Evolutionary conservation across 23 tunicate species (phyloP), one percentile per base, ranked within the genome.

Genomic region (Ascidia mentula): DNA sequence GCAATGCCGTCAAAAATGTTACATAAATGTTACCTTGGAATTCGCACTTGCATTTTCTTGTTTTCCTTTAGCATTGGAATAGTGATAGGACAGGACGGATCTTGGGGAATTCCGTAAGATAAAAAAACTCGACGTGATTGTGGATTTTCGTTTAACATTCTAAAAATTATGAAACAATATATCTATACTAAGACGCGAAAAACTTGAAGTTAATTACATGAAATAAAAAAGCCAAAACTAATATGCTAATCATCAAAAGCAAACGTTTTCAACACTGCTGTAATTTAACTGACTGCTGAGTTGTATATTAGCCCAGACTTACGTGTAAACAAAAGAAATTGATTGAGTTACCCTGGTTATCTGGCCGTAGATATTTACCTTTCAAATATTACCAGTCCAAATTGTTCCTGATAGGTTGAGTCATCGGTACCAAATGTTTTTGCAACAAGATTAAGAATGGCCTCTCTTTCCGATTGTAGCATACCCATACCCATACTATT

Each of bases 361-460:
- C 53, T 42, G 12, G 15, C n/a, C n/a, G n/a, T n/a, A n/a, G n/a
- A n/a, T n/a, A n/a, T n/a, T 53, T 53, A 53, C 65, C 65, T 53
- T 53, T 53, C 65, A 53, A 53, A 53, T 53, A 53, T 53, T 28
- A 53, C 65, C 65, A 53, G 24, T 20, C 65, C 65, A 28, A 53
- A 53, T 53, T 53, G 28, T 26, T 6, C 13, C 13, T 53, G 22
- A 28, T 53, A 53, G 13, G 22, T 28, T 3, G 22, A 3, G 13
- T 53, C 24, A 28, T 28, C 1, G 7, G 65, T 53, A 20, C 65
- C 65, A 28, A 53, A 53, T 5, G 65, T 53, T 6, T 53, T 3
- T 3, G 12, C 65, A 3, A 9, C 7, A 9, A 53, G 4, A 3
- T 9, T 26, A 53, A 53, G 65, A 53, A 53, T 28, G 65, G 65